Percentiles rank a stretch among this genome's conserved stretches.
These are phyloP conservation scores for Cecropterus lyciades DNA, from an alignment of 1,140 invertebrate species.

Conservation along the genomic window DNA sequence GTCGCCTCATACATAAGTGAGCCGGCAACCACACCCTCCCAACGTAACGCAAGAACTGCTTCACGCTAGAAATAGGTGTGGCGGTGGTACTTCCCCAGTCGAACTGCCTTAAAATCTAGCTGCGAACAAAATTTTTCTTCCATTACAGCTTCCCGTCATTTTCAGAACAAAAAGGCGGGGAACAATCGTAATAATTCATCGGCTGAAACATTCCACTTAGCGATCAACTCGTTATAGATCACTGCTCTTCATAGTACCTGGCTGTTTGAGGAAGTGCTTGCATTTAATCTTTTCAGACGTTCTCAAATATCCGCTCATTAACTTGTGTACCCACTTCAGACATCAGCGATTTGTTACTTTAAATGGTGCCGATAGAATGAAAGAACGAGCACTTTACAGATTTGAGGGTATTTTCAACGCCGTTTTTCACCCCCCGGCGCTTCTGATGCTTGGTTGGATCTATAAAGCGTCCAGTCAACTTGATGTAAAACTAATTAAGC, in stretches of 20 bases:
- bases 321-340: constrained; percentile 79
- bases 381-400: constrained; percentile 54
- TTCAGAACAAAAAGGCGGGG: not conserved
- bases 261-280: constrained; percentile 64
- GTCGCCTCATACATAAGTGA: too few relatives aligned
- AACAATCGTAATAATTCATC: constrained; percentile 20
- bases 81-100: too few relatives aligned
- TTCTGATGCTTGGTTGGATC: constrained; percentile 43
- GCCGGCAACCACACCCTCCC: too few relatives aligned
- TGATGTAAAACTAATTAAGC: constrained; percentile 61
- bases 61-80: too few relatives aligned
- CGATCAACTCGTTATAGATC: constrained; percentile 41
- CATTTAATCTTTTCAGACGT: constrained; percentile 77
- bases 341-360: constrained; percentile 78
- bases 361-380: constrained; percentile 75
- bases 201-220: constrained; percentile 33
- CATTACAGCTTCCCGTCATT: constrained; percentile 1
- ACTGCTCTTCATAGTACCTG: constrained; percentile 55
- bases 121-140: not conserved
- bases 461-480: constrained; percentile 59
- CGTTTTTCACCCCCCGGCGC: constrained; percentile 52
- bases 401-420: constrained; percentile 56
- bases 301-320: constrained; percentile 80
- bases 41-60: too few relatives aligned
- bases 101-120: too few relatives aligned